phyloP scores from a whole-genome alignment of 2,888 invertebrate species.

The Blastobasis adustella region DNA sequence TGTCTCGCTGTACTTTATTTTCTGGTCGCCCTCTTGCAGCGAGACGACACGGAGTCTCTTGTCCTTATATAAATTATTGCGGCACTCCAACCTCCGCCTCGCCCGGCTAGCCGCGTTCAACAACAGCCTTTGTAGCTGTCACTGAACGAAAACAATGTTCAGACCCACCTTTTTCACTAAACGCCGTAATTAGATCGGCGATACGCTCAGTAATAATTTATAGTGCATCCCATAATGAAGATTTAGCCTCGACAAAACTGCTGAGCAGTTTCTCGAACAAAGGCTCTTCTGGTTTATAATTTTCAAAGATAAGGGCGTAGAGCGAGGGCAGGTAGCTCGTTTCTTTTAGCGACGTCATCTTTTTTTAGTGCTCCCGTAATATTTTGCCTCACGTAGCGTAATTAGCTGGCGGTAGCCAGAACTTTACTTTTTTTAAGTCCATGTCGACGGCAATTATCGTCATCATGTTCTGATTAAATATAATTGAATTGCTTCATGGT shows the following conservation, averaged over 20 bases:
- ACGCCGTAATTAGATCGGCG: slow-evolving; percentile 48
- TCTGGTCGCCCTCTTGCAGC: slow-evolving; percentile 15
- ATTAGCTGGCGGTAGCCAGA: too few species aligned
- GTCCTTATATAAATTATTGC: slow-evolving; percentile 54
- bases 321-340: slow-evolving; percentile 35
- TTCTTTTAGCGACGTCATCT: slow-evolving; percentile 35
- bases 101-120: slow-evolving; percentile 15
- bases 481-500: too few species aligned
- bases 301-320: slow-evolving; percentile 43
- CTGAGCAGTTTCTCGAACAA: slow-evolving; percentile 34
- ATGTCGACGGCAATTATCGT: neutral
- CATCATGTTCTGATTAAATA: too few species aligned
- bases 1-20: slow-evolving; percentile 47
- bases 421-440: slow-evolving; percentile 1
- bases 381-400: too few species aligned
- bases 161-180: slow-evolving; percentile 22
- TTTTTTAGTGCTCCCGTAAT: slow-evolving; percentile 10
- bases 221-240: slow-evolving; percentile 55
- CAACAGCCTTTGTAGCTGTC: slow-evolving; percentile 4
- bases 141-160: neutral
- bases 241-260: slow-evolving; percentile 50
- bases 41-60: slow-evolving; percentile 48
- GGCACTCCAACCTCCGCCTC: slow-evolving; percentile 25
- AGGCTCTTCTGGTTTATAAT: slow-evolving; percentile 49
- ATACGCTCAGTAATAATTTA: slow-evolving; percentile 52